phyloP scores from a whole-genome alignment of 2,797 vertebrate genomes.

The Pantherophis vulpinus region DNA sequence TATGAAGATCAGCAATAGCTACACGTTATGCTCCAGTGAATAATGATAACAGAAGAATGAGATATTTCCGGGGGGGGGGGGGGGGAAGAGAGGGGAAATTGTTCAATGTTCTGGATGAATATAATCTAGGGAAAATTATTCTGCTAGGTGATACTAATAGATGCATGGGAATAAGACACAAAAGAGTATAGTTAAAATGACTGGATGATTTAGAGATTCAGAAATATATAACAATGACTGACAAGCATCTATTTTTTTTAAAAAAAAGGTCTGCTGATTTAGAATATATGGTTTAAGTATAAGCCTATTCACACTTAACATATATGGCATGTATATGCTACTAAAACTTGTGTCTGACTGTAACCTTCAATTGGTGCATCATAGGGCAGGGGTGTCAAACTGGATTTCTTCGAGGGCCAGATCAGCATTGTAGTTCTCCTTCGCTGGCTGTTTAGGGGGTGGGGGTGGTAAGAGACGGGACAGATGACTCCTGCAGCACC shows the following conservation, averaged over 20 bases:
- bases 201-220: neutral
- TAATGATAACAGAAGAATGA: neutral
- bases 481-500: too few species aligned
- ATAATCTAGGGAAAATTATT: neutral
- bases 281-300: neutral
- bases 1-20: neutral
- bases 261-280: neutral
- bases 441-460: too few species aligned
- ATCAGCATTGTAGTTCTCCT: too few species aligned
- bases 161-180: neutral
- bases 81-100: neutral
- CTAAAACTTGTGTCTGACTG: neutral
- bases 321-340: neutral
- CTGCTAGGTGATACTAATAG: neutral
- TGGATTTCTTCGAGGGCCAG: too few species aligned
- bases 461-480: too few species aligned
- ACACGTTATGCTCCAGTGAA: neutral
- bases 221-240: neutral
- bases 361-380: neutral
- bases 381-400: neutral
- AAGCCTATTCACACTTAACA: neutral
- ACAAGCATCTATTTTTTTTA: neutral
- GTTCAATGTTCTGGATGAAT: neutral
- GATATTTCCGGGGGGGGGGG: accelerated
- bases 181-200: neutral